Base-by-base conservation (phyloP, 1,140 invertebrate genomes). In the Arctopsyche grandis region DNA sequence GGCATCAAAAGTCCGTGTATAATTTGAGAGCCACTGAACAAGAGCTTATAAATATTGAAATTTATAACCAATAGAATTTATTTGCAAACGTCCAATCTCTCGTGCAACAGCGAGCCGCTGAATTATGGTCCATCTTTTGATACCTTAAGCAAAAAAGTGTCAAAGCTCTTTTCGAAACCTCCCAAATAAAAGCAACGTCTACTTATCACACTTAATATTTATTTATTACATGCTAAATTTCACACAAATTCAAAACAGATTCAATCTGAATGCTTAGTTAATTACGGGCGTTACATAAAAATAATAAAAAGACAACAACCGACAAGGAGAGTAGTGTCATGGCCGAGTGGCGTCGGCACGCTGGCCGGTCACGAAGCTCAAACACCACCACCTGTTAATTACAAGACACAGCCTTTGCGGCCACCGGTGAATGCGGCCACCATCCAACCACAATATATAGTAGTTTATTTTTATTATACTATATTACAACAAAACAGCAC, bases 241-340 rank as follows among this genome's bases (percentile, higher is more conserved):
- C 21, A 60, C 56, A 60, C 56, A 60, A 60, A 60, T 60, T 38
- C 29, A 1, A 19, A 60, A 19, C 56, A 60, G 56, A 60, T 21
- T 21, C 21, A 19, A 60, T 60, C 16, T 12, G 48, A 52, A 19
- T 12, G 12, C 12, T 52, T 9, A 19, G 56, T 16, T 60, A 21
- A 60, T 60, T 60, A 21, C 56, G 14, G 16, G 56, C 19, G 21
- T 60, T 60, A 60, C 56, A 60, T 66, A 66, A 66, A 66, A 66
- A 66, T 66, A 74, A 74, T 56, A 24, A 74, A 24, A 74, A 74
- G n/a, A 74, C 24, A 56, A 74, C 71, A 74, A 66, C 63, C 22
- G 63, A 66, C 63, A 66, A 5, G 63, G 24, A 22, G 63, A 74
- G 71, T 46, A 74, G 71, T 74, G 71, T 74, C 71, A 74, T 56